Evolutionary conservation across 2,797 vertebrate species (phyloP), one percentile per base, ranked within the genome.

Genomic region (Amazona finschi): DNA sequence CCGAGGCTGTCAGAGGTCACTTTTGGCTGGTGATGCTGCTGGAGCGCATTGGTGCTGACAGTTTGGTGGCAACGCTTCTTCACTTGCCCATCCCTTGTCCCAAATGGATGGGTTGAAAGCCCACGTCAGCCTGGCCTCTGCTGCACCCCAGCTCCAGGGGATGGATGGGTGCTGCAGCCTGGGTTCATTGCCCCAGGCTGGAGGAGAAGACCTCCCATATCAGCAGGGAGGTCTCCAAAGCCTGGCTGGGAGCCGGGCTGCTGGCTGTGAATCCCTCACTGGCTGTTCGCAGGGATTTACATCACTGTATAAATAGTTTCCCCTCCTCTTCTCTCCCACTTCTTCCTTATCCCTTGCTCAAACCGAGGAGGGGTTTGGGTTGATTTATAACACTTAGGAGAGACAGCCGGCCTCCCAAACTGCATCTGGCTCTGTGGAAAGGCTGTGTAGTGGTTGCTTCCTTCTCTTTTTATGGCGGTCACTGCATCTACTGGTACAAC

Each of bases 241-340:
- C 39, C 61, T 64, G 87, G 49, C 74, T 38, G 46, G 76, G 67
- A 60, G 41, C 52, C 0, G 46, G 27, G 66, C 67, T 55, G n/a
- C 53, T 86, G 88, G 88, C 91, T 89, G 38, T 4, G 2, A 78
- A 38, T 43, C 72, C 62, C 33, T 82, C 2, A 2, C 72, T 43
- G 58, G 47, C 52, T n/a, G 30, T 61, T 85, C 1, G 12, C 33
- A 1, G 55, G 33, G 55, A 57, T 85, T 93, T 47, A 44, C 91
- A 28, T 93, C 93, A 46, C 33, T 89, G 77, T 71, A 50, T 58
- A 78, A 85, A 91, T 24, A 78, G 47, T 8, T 67, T 75, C 84
- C 83, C 39, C 47, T 73, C 38, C 46, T 73, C 71, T 78, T 57
- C 50, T 69, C 78, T 83, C 70, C 73, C 61, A 21, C 79, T 80